Evolutionary conservation across 1,140 invertebrate species (phyloP).

Genomic region (Apocrypta bakeri): DNA sequence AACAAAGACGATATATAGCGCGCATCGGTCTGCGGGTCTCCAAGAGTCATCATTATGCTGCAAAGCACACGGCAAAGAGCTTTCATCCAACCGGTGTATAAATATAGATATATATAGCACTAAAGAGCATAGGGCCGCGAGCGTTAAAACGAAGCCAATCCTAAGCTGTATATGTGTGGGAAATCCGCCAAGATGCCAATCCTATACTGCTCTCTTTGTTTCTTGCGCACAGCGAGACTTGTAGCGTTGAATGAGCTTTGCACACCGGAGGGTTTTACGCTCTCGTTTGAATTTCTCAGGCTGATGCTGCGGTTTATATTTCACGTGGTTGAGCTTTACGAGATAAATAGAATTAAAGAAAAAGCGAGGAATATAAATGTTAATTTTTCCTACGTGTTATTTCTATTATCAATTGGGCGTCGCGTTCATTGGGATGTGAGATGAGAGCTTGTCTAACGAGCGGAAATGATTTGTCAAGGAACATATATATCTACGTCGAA

Average conservation of each 20-base stretch:
- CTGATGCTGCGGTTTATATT: background rate
- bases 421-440: no score
- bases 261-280: background rate
- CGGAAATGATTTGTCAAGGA: no score
- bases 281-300: background rate
- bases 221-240: background rate
- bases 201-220: background rate
- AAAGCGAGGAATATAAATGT: no score
- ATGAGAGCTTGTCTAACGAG: no score
- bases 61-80: slow-evolving; percentile 14
- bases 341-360: no score
- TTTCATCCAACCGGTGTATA: background rate
- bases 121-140: background rate
- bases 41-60: slow-evolving; percentile 7
- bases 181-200: slow-evolving; percentile 30
- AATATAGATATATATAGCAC: background rate
- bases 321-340: background rate
- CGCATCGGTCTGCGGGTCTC: background rate
- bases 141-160: slow-evolving; percentile 24
- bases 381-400: no score
- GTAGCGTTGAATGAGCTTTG: background rate
- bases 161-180: background rate
- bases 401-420: no score
- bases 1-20: background rate
- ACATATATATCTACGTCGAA: no score